phyloP scores from a whole-genome alignment of 92 coral and sea anemone species.

The Hydrozoanthus gracilis region DNA sequence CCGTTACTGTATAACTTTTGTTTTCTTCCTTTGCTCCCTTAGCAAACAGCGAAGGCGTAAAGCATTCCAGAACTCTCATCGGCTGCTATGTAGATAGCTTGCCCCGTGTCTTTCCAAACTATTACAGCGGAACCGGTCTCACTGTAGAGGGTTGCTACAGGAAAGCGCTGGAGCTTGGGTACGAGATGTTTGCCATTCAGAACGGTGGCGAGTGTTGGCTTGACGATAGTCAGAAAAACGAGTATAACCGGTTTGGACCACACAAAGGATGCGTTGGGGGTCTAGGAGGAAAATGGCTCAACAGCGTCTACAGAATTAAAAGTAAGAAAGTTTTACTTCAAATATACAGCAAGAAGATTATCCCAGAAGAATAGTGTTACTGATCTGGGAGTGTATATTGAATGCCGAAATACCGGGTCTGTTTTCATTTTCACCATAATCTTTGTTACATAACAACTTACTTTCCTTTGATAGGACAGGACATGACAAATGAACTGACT shows the following conservation, averaged over 20 bases:
- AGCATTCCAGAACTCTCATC: neutral
- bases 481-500: neutral
- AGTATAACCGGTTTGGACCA: slow-evolving; percentile 7
- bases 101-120: neutral
- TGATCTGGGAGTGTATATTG: neutral
- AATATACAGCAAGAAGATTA: too few species aligned
- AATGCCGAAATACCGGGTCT: too few species aligned
- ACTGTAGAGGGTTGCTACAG: neutral
- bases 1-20: too few species aligned
- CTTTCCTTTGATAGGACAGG: too few species aligned
- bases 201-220: neutral
- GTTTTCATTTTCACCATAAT: neutral
- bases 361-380: too few species aligned
- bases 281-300: neutral
- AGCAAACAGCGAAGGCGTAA: too few species aligned
- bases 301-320: slow-evolving; percentile 20
- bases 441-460: neutral
- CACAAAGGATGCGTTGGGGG: neutral
- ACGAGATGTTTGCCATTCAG: neutral
- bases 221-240: neutral
- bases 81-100: neutral
- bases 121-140: neutral
- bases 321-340: neutral
- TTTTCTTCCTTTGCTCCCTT: too few species aligned
- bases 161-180: neutral